These are phyloP conservation scores for Shargacucullia verbasci DNA, from an alignment of 2,888 invertebrate genomes.

Conservation along the genomic window DNA sequence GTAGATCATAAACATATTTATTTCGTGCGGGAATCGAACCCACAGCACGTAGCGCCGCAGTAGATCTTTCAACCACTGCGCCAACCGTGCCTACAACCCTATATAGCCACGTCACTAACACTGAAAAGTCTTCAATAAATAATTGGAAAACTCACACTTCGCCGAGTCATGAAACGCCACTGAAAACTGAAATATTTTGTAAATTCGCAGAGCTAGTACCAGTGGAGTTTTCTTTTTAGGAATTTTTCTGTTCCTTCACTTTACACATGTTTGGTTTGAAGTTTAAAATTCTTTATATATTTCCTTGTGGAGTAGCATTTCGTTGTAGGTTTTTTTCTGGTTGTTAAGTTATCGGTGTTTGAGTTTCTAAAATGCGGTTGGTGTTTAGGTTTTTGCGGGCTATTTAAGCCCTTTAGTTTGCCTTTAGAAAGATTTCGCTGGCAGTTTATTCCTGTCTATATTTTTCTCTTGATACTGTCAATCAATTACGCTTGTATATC, in stretches of 20 bases:
- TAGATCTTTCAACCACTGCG: no score
- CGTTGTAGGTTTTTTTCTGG: constrained; percentile 3
- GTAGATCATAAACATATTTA: no score
- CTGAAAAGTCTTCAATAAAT: constrained; percentile 14
- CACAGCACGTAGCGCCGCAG: no score
- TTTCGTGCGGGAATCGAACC: no score
- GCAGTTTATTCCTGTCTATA: no score
- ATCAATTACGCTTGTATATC: no score
- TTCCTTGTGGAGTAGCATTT: constrained; percentile 14
- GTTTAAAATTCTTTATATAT: constrained; percentile 42
- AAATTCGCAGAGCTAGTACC: constrained; percentile 17
- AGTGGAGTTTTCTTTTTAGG: constrained; percentile 25
- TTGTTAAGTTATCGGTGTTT: constrained; percentile 22
- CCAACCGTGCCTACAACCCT: no score
- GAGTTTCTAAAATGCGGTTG: constrained; percentile 11
- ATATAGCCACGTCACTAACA: background rate
- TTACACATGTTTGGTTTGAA: constrained; percentile 30
- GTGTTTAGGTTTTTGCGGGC: no score
- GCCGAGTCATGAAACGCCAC: background rate
- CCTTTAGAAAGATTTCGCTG: no score
- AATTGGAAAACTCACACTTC: constrained; percentile 18
- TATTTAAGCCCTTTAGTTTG: no score
- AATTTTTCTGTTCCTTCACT: constrained; percentile 17
- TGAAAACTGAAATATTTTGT: constrained; percentile 30
- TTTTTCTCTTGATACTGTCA: no score